Base-by-base conservation (phyloP, 2,888 invertebrate species). In the Parnassius glacialis region DNA sequence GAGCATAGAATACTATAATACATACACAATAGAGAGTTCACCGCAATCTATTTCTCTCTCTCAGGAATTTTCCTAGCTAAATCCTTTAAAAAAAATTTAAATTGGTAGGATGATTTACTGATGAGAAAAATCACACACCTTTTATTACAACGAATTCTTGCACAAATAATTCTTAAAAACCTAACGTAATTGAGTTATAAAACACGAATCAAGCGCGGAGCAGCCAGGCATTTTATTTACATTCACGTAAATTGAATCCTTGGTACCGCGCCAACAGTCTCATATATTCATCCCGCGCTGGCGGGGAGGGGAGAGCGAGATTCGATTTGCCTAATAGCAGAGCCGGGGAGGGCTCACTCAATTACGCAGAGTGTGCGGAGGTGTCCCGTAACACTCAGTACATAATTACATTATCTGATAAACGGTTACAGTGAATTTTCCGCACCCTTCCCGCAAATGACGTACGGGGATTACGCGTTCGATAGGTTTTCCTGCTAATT, bases 321-420 rank as follows among this genome's bases (percentile, higher is more conserved):
- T 91, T 91, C 90, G 90, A 90, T 91, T 91, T 91, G 90, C 90
- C 90, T 91, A 91, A 91, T 90, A 90, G 89, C 81, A 76, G 81
- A 63, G 62, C 68, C 64, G 68, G 67, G 84, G 79, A 81, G 81
- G 81, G 83, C 79, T 74, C 87, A 85, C 88, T 87, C 90, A 89
- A 88, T 90, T 90, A 88, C 85, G 78, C 74, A 81, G 85, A 87
- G 87, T 89, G 87, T 74, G 73, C 69, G 75, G 85, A 90, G 88
- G 88, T 90, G 88, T 88, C 86, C 86, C 88, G 81, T 75, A 78
- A 80, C 80, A 80, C 79, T 81, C 79, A 72, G 76, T 83, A 85
- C 83, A 83, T 90, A 90, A 91, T 91, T 90, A 90, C 87, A 89
- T 91, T 91, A 90, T 88, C 89, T 80, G 87, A 85, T 87, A 87